Conservation (phyloP, 1,140 invertebrate genomes). For the Euglossa dilemma region DNA sequence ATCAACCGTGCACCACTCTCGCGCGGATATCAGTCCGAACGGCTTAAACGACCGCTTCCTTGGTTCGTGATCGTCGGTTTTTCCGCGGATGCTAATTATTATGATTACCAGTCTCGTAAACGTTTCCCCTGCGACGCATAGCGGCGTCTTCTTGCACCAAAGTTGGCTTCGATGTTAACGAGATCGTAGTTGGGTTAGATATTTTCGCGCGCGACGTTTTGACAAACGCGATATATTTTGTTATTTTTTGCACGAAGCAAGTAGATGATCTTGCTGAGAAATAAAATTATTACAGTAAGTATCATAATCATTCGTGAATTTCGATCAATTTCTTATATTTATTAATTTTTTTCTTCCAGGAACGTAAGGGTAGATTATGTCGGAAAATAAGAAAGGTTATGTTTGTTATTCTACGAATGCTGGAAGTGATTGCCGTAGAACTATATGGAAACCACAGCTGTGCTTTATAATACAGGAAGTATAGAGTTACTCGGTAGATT, state of each 20-base stretch:
- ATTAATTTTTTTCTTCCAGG: too few relatives aligned
- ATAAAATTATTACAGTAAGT: too few relatives aligned
- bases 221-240: background rate
- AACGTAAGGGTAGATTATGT: too few relatives aligned
- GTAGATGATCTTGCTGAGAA: too few relatives aligned
- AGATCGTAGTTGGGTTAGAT: background rate
- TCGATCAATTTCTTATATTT: too few relatives aligned
- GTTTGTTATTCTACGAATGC: background rate
- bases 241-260: background rate
- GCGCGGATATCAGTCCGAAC: background rate
- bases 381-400: too few relatives aligned
- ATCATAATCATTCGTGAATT: too few relatives aligned
- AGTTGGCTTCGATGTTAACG: background rate
- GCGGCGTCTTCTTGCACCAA: background rate
- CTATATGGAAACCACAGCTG: too few relatives aligned
- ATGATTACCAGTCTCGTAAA: slow-evolving; percentile 23
- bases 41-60: background rate
- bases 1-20: background rate
- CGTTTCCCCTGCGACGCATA: background rate
- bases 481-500: background rate
- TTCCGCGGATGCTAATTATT: slow-evolving; percentile 20
- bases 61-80: background rate
- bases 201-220: background rate
- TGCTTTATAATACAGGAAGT: background rate
- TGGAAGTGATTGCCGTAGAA: background rate